phyloP scores from a whole-genome alignment of 2,888 invertebrate species.

The Terebella lapidaria region DNA sequence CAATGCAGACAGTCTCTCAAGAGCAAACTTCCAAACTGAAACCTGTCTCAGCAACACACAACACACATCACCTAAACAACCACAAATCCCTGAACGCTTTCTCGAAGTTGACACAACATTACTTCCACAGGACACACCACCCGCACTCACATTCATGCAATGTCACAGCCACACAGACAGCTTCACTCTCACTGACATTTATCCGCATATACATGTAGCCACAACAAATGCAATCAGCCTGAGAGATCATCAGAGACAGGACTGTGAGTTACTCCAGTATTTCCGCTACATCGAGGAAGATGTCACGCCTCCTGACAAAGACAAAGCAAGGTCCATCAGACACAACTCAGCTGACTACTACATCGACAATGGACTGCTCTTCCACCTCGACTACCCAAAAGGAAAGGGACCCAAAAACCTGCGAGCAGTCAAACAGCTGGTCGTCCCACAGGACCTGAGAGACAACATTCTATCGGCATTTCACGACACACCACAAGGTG shows the following conservation, averaged over 20 bases:
- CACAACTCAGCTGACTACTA: not conserved
- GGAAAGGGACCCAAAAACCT: not conserved
- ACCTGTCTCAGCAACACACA: too few species aligned
- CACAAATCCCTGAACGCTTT: too few species aligned
- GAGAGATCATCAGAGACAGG: not conserved
- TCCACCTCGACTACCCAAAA: not conserved
- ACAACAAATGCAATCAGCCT: too few species aligned
- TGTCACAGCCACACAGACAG: too few species aligned
- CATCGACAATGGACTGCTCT: not conserved
- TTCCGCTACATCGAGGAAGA: not conserved
- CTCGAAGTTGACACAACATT: too few species aligned
- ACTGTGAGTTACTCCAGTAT: not conserved
- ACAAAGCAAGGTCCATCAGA: not conserved
- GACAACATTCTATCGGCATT: slow-evolving; percentile 18
- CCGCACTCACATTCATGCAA: too few species aligned
- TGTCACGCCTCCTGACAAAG: not conserved
- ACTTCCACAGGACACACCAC: too few species aligned
- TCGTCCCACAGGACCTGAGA: slow-evolving; percentile 11
- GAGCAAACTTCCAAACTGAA: too few species aligned
- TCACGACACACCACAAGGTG: slow-evolving; percentile 17
- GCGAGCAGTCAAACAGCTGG: not conserved
- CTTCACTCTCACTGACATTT: too few species aligned
- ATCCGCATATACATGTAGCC: too few species aligned
- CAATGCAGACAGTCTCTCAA: not conserved
- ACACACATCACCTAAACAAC: too few species aligned